Base-by-base conservation (phyloP, 2,113 vertebrate species). In the Glareola pratincola region DNA sequence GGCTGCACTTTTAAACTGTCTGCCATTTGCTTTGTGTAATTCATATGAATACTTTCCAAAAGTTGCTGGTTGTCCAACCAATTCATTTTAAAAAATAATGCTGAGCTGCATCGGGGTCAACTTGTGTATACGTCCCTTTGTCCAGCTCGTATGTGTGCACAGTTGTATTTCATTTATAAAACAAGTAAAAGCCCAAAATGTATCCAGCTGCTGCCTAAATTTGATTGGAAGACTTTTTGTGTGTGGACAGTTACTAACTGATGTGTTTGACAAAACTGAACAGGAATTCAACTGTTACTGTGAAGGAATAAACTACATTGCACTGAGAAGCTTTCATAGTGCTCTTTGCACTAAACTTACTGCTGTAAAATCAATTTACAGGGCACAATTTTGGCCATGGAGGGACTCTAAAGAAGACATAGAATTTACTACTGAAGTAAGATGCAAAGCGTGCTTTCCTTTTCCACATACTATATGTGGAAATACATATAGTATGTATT, bases 1-100 rank as follows among this genome's bases (percentile, higher is more conserved):
- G 90, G 82, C 78, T 96, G 39, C 9, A 12, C 72, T 97, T 97
- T 92, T 75, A 97, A 81, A 92, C n/a, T 59, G 37, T 60, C 47
- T 60, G n/a, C 8, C 41, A 66, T 66, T 88, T 69, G 36, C 23
- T 73, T 29, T 26, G 6, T 64, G 30, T 29, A 75, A 85, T 75
- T 63, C 56, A 54, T 34, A 24, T 29, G 16, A 85, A 73, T 14
- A 36, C 41, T 83, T 85, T 34, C n/a, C 41, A 37, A 68, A 92
- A 88, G 39, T 14, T 88, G 30, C 18, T 39, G 22, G 2, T 43
- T 93, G 93, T 83, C 22, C 82, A 54, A 62, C 19, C 18, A 73
- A 14, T 66, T 73, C 10, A 48, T 56, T 85, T 17, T 3, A 62
- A 64, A 67, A 91, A 68, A 29, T 11, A 53, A 71, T 15, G 57